A percentile compares a stretch with the other conserved stretches of the same genome.
phyloP scores from a whole-genome alignment of 2,113 vertebrate species.

The Saguinus imperator region DNA sequence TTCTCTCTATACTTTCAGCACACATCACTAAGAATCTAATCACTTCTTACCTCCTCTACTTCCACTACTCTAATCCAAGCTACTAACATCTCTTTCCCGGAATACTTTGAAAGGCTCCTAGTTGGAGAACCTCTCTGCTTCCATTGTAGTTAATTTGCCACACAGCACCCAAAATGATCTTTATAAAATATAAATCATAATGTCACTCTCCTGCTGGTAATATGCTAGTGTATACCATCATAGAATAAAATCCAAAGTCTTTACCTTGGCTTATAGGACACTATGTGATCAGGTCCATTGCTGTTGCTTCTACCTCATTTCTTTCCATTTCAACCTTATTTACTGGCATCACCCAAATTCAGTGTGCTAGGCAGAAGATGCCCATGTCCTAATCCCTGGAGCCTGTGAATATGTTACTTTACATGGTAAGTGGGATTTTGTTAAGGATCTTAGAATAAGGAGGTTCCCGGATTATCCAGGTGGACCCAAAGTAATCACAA shows the following conservation, averaged over 20 bases:
- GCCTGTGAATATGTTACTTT: background rate
- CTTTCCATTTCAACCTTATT: background rate
- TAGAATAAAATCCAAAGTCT: background rate
- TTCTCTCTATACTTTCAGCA: background rate
- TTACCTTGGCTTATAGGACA: background rate
- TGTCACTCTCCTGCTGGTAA: background rate
- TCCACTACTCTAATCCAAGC: background rate
- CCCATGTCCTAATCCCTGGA: background rate
- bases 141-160: background rate
- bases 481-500: background rate
- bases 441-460: background rate
- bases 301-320: background rate
- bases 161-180: background rate
- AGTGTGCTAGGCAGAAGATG: background rate
- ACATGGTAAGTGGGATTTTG: background rate
- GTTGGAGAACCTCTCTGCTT: background rate
- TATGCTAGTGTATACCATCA: background rate
- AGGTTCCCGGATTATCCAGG: background rate
- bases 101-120: background rate
- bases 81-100: background rate
- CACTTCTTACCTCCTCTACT: background rate
- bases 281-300: background rate
- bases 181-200: background rate
- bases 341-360: background rate
- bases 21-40: background rate